Base-by-base conservation (phyloP, 2,888 invertebrate genomes). In the Tineola bisselliella region DNA sequence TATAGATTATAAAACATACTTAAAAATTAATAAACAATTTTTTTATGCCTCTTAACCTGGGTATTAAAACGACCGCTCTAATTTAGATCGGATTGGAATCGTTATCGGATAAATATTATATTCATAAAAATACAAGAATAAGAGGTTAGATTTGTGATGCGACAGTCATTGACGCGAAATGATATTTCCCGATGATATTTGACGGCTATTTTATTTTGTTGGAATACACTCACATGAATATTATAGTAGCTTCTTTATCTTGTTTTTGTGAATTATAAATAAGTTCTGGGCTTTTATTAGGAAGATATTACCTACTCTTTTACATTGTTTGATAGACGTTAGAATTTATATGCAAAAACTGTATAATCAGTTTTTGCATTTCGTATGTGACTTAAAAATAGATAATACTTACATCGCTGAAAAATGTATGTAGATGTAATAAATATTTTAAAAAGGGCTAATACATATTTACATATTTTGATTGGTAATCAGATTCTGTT, bases 121-220 rank as follows among this genome's bases (percentile, higher is more conserved):
- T 38, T 38, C 5, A 10, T 38, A 38, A 38, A 38, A 12, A 38
- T 38, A 38, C 38, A 12, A 38, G 38, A 38, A 38, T 38, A 6
- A 17, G 56, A 1, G 25, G 2, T 18, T 2, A 19, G 56, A 19
- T 13, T 15, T 8, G 6, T 58, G 33, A 31, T 15, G 33, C 17
- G 58, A 58, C 5, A 58, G 58, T 15, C 54, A 58, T 33, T 58
- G 58, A 58, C 33, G 58, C 58, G 33, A 33, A 58, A 33, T 58
- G 58, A 58, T 30, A 58, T 56, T 56, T 56, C 33, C 17, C 33
- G 33, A 54, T 18, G 48, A 48, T 48, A 48, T 48, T 48, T 48
- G 48, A 48, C 17, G 48, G 48, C 48, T 48, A 48, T 48, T 48
- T 48, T 17, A 48, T 48, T 48, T 48, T 10, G 48, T 48, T 2